phyloP scores from a whole-genome alignment of 2,113 vertebrate genomes.

The Gopherus evgoodei region DNA sequence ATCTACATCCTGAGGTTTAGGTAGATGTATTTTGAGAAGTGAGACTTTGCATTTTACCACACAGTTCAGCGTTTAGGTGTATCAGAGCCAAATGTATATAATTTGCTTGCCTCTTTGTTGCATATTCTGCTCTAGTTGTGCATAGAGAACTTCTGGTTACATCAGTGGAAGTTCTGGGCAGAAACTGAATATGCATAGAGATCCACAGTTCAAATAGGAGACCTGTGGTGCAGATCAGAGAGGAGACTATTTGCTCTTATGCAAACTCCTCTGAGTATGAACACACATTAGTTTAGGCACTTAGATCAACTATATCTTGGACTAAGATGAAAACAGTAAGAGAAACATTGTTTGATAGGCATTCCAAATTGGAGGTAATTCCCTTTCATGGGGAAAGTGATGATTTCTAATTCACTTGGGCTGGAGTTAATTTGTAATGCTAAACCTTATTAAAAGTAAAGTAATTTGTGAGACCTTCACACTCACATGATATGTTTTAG shows the following conservation, averaged over 20 bases:
- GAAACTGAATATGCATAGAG: not conserved
- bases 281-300: not conserved
- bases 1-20: not conserved
- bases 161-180: not conserved
- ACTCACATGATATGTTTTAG: not conserved
- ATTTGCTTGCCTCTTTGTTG: not conserved
- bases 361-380: not conserved
- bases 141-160: not conserved
- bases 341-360: not conserved
- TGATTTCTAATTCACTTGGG: not conserved
- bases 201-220: not conserved
- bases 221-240: not conserved
- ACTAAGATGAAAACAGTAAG: not conserved
- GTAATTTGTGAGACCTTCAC: not conserved
- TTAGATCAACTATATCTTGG: not conserved
- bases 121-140: not conserved
- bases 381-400: not conserved
- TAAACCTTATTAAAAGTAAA: not conserved
- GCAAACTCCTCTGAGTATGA: not conserved
- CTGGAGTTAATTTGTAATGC: not conserved
- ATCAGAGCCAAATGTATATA: not conserved
- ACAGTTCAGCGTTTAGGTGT: not conserved
- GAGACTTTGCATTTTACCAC: not conserved
- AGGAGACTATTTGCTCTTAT: not conserved
- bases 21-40: not conserved